Base-by-base conservation (phyloP, 1,140 invertebrate genomes). In the Drosophila nigromelanica region DNA sequence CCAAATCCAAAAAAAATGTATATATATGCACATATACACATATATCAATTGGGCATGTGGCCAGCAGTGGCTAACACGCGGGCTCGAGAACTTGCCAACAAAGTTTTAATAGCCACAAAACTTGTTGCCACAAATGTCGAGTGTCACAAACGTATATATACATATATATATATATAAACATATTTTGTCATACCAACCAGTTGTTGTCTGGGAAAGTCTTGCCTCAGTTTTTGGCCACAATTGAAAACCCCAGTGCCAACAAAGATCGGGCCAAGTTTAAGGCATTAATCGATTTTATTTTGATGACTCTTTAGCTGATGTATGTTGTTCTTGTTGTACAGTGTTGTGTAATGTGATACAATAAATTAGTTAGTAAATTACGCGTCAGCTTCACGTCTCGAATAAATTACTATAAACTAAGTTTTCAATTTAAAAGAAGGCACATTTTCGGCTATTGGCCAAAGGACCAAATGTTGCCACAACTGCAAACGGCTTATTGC, bases 301-400 rank as follows among this genome's bases (percentile, higher is more conserved):
- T 59, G 48, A 87, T 80, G 60, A 83, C 80, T 81, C 68, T 67
- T 68, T 59, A 43, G 51, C 67, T 71, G 66, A 54, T 54, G 51
- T 5, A 48, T 54, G 33, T 35, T 35, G 8, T 35, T 35, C 0
- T 35, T 71, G 33, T 71, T 35, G 37, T 30, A 47, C 43, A 47
- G 62, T 59, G 45, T 48, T 11, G 58, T 70, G 48, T 71, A 30
- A 47, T 61, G 62, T 52, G 64, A 56, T 76, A 59, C 54, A 86
- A 87, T 86, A 87, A 87, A 79, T 86, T 89, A 87, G 70, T 78
- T 76, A 87, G 60, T 73, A 70, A 86, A 87, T 73, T 76, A 82
- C 83, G 73, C 73, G 73, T 81, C 71, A 73, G 63, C 55, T 73
- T 54, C 63, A 66, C 71, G 56, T 33, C 30, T 69, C 68, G 79